A percentile compares a stretch with the other conserved stretches of the same genome.
phyloP scores from a whole-genome alignment of 2,888 invertebrate species.

The Podabrus alpinus region DNA sequence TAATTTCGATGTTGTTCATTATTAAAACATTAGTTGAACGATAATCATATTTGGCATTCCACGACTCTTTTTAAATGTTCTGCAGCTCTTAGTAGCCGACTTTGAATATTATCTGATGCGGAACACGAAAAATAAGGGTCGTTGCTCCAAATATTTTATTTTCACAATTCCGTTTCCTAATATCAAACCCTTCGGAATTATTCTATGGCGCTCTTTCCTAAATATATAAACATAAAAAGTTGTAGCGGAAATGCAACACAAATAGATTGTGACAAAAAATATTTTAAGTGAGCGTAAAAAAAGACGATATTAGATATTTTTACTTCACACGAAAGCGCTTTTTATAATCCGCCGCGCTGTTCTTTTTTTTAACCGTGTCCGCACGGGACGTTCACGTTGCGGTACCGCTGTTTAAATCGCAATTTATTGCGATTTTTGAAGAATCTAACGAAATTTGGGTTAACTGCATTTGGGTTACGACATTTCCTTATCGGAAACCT shows the following conservation, averaged over 20 bases:
- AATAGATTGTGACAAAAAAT: constrained; percentile 2
- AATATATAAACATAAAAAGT: constrained; percentile 10
- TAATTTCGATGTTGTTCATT: neutral
- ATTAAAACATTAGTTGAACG: neutral
- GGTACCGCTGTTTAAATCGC: neutral
- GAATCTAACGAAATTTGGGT: neutral
- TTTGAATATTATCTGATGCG: constrained; percentile 11
- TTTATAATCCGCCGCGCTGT: neutral
- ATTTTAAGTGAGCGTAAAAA: neutral
- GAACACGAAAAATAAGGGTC: constrained; percentile 22
- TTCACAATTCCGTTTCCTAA: neutral
- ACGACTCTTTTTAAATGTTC: neutral
- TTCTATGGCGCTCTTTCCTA: neutral
- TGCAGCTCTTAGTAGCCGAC: neutral
- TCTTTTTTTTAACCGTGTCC: neutral
- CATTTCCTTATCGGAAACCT: neutral
- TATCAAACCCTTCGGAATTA: constrained; percentile 6
- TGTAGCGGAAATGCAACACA: constrained; percentile 19
- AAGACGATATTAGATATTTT: neutral
- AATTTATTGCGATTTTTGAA: neutral
- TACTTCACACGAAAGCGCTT: neutral
- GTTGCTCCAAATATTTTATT: constrained; percentile 17
- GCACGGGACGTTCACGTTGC: neutral
- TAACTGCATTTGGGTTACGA: neutral
- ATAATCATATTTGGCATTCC: constrained; percentile 13